These are phyloP conservation scores for Trichopoda pennipes DNA, from an alignment of 2,888 invertebrate species.

Conservation along the genomic window DNA sequence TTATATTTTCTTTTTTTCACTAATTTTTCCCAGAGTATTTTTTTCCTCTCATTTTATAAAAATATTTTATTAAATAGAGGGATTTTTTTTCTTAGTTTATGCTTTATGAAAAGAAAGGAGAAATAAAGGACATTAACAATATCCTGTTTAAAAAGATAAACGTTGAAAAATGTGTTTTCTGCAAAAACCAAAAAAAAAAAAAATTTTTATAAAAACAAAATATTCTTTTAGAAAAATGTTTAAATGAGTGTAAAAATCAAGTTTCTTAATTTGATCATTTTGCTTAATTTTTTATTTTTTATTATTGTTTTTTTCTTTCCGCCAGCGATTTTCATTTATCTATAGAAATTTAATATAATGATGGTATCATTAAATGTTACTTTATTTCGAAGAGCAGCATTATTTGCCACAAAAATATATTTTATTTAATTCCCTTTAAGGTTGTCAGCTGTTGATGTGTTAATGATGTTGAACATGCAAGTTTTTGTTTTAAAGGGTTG, in stretches of 20 bases:
- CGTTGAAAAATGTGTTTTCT: conserved; percentile 17
- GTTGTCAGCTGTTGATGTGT: conserved; percentile 65
- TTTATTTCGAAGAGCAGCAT: conserved; percentile 24
- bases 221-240: conserved; percentile 26
- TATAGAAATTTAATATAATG: conserved; percentile 59
- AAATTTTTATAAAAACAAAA: conserved; percentile 1
- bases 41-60: neutral
- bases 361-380: conserved; percentile 64
- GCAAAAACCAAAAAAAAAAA: conserved; percentile 1
- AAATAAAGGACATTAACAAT: conserved; percentile 53
- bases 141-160: conserved; percentile 25
- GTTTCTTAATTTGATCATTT: conserved; percentile 39
- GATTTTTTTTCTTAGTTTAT: no score
- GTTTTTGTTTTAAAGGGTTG: conserved; percentile 41
- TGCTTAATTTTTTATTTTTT: neutral
- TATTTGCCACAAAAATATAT: conserved; percentile 37
- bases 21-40: conserved; percentile 31
- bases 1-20: conserved; percentile 44
- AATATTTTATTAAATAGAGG: conserved; percentile 5
- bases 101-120: neutral
- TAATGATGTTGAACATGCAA: conserved; percentile 65
- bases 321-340: conserved; percentile 29
- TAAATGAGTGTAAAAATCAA: conserved; percentile 59
- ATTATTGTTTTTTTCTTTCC: neutral
- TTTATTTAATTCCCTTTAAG: conserved; percentile 12